Percentiles rank a stretch among this genome's conserved stretches.
Conservation (phyloP, 64 coral and sea anemone species). For the Pachyseris speciosa region DNA sequence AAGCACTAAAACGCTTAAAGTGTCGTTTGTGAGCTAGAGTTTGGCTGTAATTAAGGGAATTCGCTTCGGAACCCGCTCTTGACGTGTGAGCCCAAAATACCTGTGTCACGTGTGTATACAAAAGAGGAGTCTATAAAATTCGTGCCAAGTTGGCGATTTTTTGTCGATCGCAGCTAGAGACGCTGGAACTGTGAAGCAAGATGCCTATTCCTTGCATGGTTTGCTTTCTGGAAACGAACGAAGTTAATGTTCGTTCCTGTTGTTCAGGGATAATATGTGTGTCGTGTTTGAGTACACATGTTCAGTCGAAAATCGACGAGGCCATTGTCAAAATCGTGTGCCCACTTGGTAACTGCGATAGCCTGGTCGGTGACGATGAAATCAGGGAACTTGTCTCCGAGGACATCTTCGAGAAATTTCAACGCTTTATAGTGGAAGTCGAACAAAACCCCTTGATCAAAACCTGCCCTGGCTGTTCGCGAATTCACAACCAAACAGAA, state of each 20-base stretch:
- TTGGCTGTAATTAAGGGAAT: too few relatives aligned
- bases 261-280: slow-evolving; percentile 71
- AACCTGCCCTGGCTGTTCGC: slow-evolving; percentile 90
- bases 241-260: slow-evolving; percentile 58
- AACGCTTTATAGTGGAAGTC: slow-evolving; percentile 81
- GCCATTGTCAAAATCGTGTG: slow-evolving; percentile 85
- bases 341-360: slow-evolving; percentile 84
- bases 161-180: not conserved
- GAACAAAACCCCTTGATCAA: slow-evolving; percentile 81
- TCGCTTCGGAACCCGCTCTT: not conserved
- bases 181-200: not conserved
- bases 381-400: slow-evolving; percentile 43
- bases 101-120: slow-evolving; percentile 33
- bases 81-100: slow-evolving; percentile 9
- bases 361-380: slow-evolving; percentile 61
- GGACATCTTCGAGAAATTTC: slow-evolving; percentile 75
- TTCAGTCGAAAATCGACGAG: slow-evolving; percentile 79
- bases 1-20: too few relatives aligned
- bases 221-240: slow-evolving; percentile 71
- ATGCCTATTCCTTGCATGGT: slow-evolving; percentile 72
- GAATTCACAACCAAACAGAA: slow-evolving; percentile 50
- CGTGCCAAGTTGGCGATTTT: slow-evolving; percentile 18
- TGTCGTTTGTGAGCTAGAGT: too few relatives aligned
- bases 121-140: not conserved
- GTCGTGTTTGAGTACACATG: slow-evolving; percentile 67